Base-by-base conservation (phyloP, 2,797 vertebrate genomes). In the Rhinophrynus dorsalis region DNA sequence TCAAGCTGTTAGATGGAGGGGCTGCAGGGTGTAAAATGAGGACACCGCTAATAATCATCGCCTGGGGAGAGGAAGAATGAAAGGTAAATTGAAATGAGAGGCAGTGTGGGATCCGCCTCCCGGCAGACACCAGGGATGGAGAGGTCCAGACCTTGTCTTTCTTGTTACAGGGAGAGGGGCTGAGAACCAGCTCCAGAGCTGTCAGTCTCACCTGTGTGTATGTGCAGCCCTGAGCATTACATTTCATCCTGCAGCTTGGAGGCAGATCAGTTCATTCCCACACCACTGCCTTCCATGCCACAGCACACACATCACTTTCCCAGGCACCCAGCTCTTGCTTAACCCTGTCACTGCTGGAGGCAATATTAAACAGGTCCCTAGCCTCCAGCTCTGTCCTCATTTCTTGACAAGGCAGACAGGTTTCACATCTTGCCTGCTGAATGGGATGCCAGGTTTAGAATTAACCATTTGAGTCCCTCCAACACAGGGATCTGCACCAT, bases 181-280 rank as follows among this genome's bases (percentile, higher is more conserved):
- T 62, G 50, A 70, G 56, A 55, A 70, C 62, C 47, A 62, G 52
- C 30, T n/a, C n/a, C n/a, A 47, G 50, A 60, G 30, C 15, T 68
- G 66, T 55, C 58, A 62, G 6, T 70, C 58, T 54, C 67, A 70
- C 58, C 58, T 70, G 58, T 62, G 58, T 30, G 9, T 44, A 42
- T 32, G n/a, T 30, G 33, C 35, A 37, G 32, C 2, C 11, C 44
- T 38, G 54, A 59, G 65, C 54, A 68, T 68, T 50, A 54, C 47
- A 69, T 61, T 54, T 69, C 57, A 69, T 54, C 58, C 67, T 62
- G 45, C 6, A 45, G 54, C 44, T 61, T 66, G 61, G 44, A 73
- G 69, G 69, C 69, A 59, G 54, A 60, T 71, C 40, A 64, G 42
- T 47, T 21, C 60, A 71, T 56, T 73, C 69, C 62, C 69, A 73